Evolutionary conservation across 2,113 vertebrate genomes (phyloP).

Genomic region (Paradoxurus hermaphroditus): DNA sequence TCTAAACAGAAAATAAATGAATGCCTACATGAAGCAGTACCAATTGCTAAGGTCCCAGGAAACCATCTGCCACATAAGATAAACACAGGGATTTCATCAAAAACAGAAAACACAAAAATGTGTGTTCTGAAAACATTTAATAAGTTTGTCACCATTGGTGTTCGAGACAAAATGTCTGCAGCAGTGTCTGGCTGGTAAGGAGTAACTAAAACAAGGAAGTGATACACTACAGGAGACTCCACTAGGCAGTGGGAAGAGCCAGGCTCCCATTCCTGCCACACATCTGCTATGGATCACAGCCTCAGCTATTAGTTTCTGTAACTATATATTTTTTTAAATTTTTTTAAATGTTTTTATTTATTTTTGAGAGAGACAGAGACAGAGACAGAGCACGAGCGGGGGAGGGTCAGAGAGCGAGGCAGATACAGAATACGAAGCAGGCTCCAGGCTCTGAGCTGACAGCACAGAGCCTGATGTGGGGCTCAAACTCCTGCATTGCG

Average conservation of each 20-base stretch:
- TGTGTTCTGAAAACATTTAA: background rate
- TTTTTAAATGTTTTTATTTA: too few species aligned
- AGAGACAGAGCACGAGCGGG: too few species aligned
- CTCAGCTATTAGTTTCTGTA: background rate
- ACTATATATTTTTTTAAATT: too few species aligned
- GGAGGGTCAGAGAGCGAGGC: too few species aligned
- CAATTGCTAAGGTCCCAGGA: background rate
- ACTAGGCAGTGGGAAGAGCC: rapidly evolving
- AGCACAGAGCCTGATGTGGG: too few species aligned
- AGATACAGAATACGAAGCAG: too few species aligned
- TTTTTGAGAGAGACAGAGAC: too few species aligned
- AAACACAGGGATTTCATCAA: background rate
- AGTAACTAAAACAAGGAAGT: background rate
- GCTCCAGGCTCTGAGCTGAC: too few species aligned
- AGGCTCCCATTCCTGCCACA: rapidly evolving
- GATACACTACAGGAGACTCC: background rate
- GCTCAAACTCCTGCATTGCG: too few species aligned
- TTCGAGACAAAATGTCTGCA: background rate
- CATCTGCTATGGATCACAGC: too few species aligned
- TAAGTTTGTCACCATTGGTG: background rate
- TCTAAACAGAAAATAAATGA: background rate
- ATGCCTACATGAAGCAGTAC: background rate
- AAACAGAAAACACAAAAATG: too few species aligned
- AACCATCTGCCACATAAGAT: slow-evolving; percentile 14
- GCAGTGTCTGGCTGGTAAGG: background rate